Base-by-base conservation (phyloP, 2,797 vertebrate genomes). In the Crax fasciolata region DNA sequence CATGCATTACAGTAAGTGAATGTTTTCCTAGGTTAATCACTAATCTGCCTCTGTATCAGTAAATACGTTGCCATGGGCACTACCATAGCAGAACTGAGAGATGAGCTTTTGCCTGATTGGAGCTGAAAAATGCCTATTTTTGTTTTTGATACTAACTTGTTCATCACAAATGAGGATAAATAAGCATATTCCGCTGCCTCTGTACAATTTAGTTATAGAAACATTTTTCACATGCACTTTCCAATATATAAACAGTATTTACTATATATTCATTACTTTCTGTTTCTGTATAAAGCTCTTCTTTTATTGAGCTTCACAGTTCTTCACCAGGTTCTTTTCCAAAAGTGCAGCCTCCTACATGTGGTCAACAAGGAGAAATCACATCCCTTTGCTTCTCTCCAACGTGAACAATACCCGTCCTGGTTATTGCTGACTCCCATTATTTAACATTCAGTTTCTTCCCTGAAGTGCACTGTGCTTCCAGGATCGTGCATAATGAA, bases 31-130 rank as follows among this genome's bases (percentile, higher is more conserved):
- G 65, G 73, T 91, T 92, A 94, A 84, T 93, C 66, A 15, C 83
- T 79, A 38, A 88, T 78, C 66, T 90, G 70, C 91, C 77, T 63
- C 2, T 79, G 62, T 63, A 48, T 81, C 14, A 25, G 85, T 88
- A 91, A 94, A 93, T 87, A 77, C 76, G 90, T 95, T 96, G 95
- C 91, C 86, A 93, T 95, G 93, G 95, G 86, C 91, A 90, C 88
- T 90, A 79, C 52, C 81, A 49, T 32, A 84, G 86, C 77, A 84
- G 85, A 94, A 61, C 52, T 59, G 35, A 81, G 76, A 84, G 85
- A 95, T 88, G 91, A 91, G 91, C 43, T 95, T 91, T 94, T 0
- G 30, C 80, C 77, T 89, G 73, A 63, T 74, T 95, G 88, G 71
- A 94, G 81, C 83, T 89, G 83, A 87, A 95, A 97, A 94, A 87